Percentiles rank a stretch among this genome's conserved stretches.
phyloP scores from a whole-genome alignment of 2,113 vertebrate genomes.

The Cervus canadensis region DNA sequence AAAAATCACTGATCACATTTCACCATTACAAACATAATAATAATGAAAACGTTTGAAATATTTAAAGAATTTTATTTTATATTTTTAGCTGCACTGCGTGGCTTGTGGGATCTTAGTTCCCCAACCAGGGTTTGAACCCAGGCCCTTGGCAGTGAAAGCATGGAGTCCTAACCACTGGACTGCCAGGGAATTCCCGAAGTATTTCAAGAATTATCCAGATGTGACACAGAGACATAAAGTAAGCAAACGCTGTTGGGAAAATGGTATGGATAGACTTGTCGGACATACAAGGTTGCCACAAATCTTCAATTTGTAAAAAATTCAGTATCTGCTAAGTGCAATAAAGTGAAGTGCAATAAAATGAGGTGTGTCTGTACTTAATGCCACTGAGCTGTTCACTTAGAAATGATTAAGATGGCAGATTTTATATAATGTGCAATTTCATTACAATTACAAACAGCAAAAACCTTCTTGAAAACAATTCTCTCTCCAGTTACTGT shows the following conservation, averaged over 20 bases:
- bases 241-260: neutral
- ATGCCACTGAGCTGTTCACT: neutral
- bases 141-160: neutral
- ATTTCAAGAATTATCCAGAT: neutral
- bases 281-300: neutral
- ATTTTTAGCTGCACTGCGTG: accelerated
- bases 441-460: neutral
- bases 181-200: neutral
- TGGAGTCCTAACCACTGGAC: neutral
- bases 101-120: neutral
- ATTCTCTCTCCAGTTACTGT: neutral
- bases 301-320: neutral
- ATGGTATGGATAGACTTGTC: neutral
- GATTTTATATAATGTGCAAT: neutral
- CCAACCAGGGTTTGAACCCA: neutral
- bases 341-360: neutral
- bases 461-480: neutral
- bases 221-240: neutral
- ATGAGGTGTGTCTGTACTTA: neutral
- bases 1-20: no score
- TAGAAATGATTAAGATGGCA: neutral
- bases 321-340: accelerated
- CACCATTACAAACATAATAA: neutral
- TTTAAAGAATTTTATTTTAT: neutral
- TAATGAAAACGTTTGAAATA: neutral